Evolutionary conservation across 37 sponge, comb jelly and placozoan genomes (phyloP), one percentile per base, ranked within the genome.

Genomic region (Diacarnus erythraeanus): DNA sequence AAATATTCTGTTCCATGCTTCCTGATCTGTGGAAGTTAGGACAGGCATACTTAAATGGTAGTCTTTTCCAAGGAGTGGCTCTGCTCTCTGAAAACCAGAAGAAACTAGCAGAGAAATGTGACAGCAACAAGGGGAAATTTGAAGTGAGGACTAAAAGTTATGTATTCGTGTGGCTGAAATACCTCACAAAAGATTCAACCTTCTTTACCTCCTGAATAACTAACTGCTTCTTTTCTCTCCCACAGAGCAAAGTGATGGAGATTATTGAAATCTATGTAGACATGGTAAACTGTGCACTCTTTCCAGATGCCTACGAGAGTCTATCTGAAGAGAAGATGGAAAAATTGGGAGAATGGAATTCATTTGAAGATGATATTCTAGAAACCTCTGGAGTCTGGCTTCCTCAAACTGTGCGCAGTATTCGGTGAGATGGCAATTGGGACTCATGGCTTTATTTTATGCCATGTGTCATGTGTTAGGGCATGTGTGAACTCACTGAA

Each of bases 21-120:
- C 95, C 97, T 3, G 87, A 91, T 61, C 72, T 97, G 57, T 97
- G 95, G 89, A 87, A 74, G 54, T 87, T 97, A 38, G 94, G 87
- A 25, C 87, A 78, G 22, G 91, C 91, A 59, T 96, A 96, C 79
- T 57, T 93, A 27, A 72, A 77, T 42, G 77, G 77, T 6, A 54
- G 68, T 1, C 79, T 96, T 18, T 87, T 92, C 44, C 90, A 89
- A 76, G 90, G 90, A 10, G 80, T 81, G 69, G 39, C 78, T 38
- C 54, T 74, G 38, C 47, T 87, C 44, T 72, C 65, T 54, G 92
- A 92, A 42, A 76, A 84, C 2, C 84, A 84, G 72, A 65, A 79
- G 33, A 39, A 81, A 21, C 70, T 72, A 23, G 39, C 75, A 31
- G 69, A 73, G 23, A 81, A 70, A 29, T 79, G 86, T 54, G 80